A percentile compares a stretch with the other conserved stretches of the same genome.
Conservation (phyloP, 2,888 invertebrate species). For the Branchipolynoe longqiensis region DNA sequence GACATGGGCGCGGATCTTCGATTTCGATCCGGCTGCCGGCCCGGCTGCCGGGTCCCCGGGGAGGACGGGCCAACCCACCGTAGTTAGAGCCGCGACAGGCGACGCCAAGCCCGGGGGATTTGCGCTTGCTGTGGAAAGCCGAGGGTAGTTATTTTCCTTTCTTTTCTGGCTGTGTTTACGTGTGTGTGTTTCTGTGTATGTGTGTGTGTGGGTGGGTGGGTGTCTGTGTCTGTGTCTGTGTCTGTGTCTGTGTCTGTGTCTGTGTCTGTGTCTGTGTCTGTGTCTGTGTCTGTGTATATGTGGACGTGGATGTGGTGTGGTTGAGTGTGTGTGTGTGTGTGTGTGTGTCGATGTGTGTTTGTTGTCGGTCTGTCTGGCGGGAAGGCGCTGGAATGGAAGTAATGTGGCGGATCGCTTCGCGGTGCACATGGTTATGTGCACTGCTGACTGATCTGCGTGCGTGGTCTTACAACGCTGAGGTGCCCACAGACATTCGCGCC, state of each 20-base stretch:
- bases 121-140: conserved; percentile 36
- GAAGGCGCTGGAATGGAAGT: conserved; percentile 26
- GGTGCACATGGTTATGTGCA: not conserved
- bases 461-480: conserved; percentile 20
- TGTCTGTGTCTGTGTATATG: not conserved
- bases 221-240: not conserved
- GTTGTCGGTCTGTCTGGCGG: not conserved
- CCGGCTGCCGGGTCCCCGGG: not conserved
- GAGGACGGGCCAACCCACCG: not conserved
- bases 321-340: not conserved
- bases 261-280: not conserved
- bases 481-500: no score
- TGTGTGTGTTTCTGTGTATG: not conserved
- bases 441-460: conserved; percentile 10
- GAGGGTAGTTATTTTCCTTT: no score
- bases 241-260: not conserved
- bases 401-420: not conserved
- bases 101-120: conserved; percentile 13
- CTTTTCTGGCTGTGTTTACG: no score
- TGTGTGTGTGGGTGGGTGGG: not conserved
- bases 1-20: not conserved
- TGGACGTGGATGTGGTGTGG: not conserved
- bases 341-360: not conserved
- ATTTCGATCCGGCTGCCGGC: conserved; percentile 19
- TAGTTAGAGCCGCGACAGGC: conserved; percentile 22